phyloP scores from a whole-genome alignment of 2,888 invertebrate species.

The Aphidius colemani region DNA sequence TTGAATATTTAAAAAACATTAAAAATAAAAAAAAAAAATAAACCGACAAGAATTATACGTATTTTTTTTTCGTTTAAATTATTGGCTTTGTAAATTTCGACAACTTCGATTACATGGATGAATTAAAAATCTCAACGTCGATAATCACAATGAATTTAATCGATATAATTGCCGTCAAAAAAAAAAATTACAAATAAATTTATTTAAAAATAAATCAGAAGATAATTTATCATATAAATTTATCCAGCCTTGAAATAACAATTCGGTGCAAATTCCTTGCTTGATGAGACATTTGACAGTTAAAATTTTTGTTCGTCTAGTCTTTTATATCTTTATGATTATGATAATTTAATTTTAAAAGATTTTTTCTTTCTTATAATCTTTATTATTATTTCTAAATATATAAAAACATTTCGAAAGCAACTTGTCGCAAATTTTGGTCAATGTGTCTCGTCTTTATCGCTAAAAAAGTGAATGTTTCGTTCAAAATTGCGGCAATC shows the following conservation, averaged over 20 bases:
- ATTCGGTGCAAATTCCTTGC: background rate
- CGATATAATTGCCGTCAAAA: slow-evolving; percentile 11
- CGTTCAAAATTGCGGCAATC: slow-evolving; percentile 39
- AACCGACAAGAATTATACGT: too few relatives aligned
- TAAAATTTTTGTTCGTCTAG: background rate
- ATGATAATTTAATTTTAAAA: background rate
- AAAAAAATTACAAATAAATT: background rate
- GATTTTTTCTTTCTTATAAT: slow-evolving; percentile 2
- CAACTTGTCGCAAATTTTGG: slow-evolving; percentile 11
- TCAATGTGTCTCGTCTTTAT: slow-evolving; percentile 26
- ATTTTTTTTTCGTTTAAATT: too few relatives aligned
- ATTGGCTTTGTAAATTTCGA: too few relatives aligned
- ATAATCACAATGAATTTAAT: slow-evolving; percentile 11
- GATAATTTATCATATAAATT: too few relatives aligned
- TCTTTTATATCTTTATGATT: background rate
- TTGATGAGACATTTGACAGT: slow-evolving; percentile 1
- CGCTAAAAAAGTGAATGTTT: slow-evolving; percentile 44
- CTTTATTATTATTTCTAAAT: background rate
- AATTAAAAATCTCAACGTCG: slow-evolving; percentile 1
- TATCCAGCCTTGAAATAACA: background rate
- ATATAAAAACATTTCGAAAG: slow-evolving; percentile 21
- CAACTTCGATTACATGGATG: too few relatives aligned
- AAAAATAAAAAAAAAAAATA: too few relatives aligned
- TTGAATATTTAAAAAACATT: background rate
- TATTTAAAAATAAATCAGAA: background rate